A percentile compares a stretch with the other conserved stretches of the same genome.
Conservation (phyloP, 2,797 vertebrate species). For the Acanthurus lineatus region DNA sequence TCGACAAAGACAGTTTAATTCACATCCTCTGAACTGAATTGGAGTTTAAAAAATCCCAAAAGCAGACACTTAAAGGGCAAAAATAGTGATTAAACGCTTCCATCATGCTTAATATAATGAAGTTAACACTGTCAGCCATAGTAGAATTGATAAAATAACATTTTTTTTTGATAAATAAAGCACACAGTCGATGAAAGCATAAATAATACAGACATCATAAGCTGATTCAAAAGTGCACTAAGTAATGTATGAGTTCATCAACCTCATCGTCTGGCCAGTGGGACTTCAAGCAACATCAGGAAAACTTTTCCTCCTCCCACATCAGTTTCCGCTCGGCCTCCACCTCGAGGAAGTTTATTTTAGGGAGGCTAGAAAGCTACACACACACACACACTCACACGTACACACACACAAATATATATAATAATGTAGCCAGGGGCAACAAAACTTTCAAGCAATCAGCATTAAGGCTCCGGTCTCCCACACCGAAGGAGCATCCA, state of each 20-base stretch:
- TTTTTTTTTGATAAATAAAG: neutral
- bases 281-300: conserved; percentile 29
- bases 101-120: too few relatives aligned
- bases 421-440: conserved; percentile 27
- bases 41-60: neutral
- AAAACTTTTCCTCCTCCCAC: conserved; percentile 38
- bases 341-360: conserved; percentile 25
- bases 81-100: too few relatives aligned
- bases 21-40: neutral
- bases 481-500: conserved; percentile 8
- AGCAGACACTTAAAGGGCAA: too few relatives aligned
- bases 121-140: too few relatives aligned
- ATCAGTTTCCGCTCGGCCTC: neutral
- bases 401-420: neutral
- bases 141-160: neutral
- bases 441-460: conserved; percentile 44
- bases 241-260: conserved; percentile 15
- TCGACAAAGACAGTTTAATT: neutral
- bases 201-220: neutral
- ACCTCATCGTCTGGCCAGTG: conserved; percentile 1
- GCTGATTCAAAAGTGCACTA: neutral
- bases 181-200: neutral
- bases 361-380: conserved; percentile 32
- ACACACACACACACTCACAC: neutral
- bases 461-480: conserved; percentile 26